A percentile compares a stretch with the other conserved stretches of the same genome.
Evolutionary conservation across 53 echinoderm and acorn worm genomes (phyloP).

Genomic region (Apostichopus leukothele): DNA sequence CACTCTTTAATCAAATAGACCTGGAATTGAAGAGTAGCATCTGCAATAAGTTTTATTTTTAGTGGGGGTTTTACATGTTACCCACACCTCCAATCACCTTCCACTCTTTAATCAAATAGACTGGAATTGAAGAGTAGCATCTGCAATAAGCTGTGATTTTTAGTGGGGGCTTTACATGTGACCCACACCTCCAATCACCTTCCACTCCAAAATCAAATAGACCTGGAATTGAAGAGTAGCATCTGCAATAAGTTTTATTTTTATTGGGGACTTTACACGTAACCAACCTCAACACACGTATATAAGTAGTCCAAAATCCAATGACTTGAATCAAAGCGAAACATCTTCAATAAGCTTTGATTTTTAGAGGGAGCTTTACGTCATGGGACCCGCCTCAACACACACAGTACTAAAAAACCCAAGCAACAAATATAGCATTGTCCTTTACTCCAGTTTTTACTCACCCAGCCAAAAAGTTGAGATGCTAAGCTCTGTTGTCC

Average conservation of each 20-base stretch:
- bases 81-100: not conserved
- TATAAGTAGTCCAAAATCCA: too few relatives aligned
- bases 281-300: too few relatives aligned
- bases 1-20: slow-evolving; percentile 68
- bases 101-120: not conserved
- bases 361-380: too few relatives aligned
- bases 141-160: not conserved
- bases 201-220: not conserved
- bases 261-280: too few relatives aligned
- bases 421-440: too few relatives aligned
- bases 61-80: not conserved
- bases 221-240: too few relatives aligned
- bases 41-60: not conserved
- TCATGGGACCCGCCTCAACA: too few relatives aligned
- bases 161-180: not conserved
- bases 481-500: slow-evolving; percentile 39
- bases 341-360: too few relatives aligned
- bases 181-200: not conserved
- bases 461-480: slow-evolving; percentile 69
- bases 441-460: not conserved
- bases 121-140: too few relatives aligned
- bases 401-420: too few relatives aligned
- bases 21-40: slow-evolving; percentile 29
- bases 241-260: too few relatives aligned
- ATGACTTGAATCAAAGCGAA: too few relatives aligned